Base-by-base conservation (phyloP, 2,113 vertebrate genomes). In the Nycticryphes semicollaris region DNA sequence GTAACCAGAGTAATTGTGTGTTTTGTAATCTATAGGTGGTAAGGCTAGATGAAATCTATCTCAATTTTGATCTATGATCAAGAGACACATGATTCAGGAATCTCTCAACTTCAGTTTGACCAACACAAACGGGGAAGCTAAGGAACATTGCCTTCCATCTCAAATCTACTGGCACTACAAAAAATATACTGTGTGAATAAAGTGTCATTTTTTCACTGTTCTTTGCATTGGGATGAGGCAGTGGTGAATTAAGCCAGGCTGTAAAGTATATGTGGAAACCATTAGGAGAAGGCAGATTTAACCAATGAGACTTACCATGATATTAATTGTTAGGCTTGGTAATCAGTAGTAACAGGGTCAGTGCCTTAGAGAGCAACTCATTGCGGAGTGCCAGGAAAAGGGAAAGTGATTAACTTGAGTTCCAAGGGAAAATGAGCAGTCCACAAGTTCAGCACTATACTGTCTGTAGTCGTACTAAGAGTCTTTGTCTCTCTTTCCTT, bases 291-390 rank as follows among this genome's bases (percentile, higher is more conserved):
- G 33, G 9, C n/a, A 53, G 50, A 23, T 69, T 91, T 83, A 96
- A 85, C 62, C 84, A 91, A 53, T 73, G 66, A 89, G 62, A 79
- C 62, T 90, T 84, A 81, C 4, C 51, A 39, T 60, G 83, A 60
- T 90, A 96, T 77, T 85, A 88, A 93, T 62, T 57, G 60, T 81
- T 94, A 78, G 54, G 22, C 43, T 87, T 53, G 43, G 83, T 93
- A 94, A 85, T 84, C 60, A 56, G 83, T 84, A 68, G 84, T 89
- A 95, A 90, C 83, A 96, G 48, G 90, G 89, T 94, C 94, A 92
- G 90, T 0, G 19, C 92, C 90, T 94, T 56, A 70, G 96, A 96
- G 90, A 95, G 68, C 21, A 87, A 30, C 64, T 96, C 85, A 31
- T 14, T 95, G 88, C 1, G 9, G 85, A 93, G 48, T 53, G 64